Evolutionary conservation across 1,140 invertebrate genomes (phyloP).

Genomic region (Zaprionus nigranus): DNA sequence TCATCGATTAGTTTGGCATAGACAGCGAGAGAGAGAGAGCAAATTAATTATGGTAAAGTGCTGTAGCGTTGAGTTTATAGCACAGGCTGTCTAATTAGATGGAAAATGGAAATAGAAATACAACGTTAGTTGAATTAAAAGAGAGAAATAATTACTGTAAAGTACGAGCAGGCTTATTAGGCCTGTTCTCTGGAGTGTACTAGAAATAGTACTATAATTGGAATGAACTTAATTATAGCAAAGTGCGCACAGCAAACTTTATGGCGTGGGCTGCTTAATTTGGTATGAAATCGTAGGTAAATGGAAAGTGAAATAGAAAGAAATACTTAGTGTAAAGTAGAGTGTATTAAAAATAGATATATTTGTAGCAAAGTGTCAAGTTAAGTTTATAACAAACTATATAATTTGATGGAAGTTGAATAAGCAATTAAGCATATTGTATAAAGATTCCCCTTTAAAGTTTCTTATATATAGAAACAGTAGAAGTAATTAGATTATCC

Average conservation of each 20-base stretch:
- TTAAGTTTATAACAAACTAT: no score
- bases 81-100: background rate
- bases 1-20: constrained; percentile 6
- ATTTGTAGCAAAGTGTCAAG: no score
- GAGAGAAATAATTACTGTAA: background rate
- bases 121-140: background rate
- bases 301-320: background rate
- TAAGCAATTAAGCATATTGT: no score
- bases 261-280: background rate
- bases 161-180: background rate
- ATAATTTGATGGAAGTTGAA: no score
- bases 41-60: constrained; percentile 5
- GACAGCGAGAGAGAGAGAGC: background rate
- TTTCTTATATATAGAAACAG: no score
- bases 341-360: background rate
- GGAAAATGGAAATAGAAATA: background rate
- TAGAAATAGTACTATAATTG: background rate
- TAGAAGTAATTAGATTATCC: no score
- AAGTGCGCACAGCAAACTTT: background rate
- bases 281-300: no score
- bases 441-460: no score
- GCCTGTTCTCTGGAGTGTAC: background rate
- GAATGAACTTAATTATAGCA: background rate
- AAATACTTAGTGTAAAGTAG: background rate
- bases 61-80: constrained; percentile 1